A percentile compares a stretch with the other conserved stretches of the same genome.
Conservation (phyloP, 2,113 vertebrate genomes). For the Bucco capensis region DNA sequence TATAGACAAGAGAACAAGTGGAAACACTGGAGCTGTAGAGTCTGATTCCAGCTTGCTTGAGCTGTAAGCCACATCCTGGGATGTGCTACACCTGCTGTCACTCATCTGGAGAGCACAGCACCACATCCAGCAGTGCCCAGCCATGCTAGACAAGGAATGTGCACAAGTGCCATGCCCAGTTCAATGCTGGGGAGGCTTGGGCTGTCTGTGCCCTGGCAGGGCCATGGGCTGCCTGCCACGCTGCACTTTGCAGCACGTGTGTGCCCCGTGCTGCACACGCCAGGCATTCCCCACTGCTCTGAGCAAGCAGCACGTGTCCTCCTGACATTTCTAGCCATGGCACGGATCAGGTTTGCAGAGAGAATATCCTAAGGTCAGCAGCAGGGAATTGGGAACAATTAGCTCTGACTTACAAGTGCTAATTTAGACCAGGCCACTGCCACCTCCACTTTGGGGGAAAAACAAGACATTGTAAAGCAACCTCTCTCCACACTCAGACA, state of each 20-base stretch:
- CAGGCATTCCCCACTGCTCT: neutral
- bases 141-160: neutral
- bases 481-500: neutral
- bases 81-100: neutral
- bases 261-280: neutral
- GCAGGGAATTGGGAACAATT: neutral
- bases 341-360: neutral
- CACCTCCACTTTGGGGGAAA: neutral
- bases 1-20: neutral
- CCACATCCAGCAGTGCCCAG: neutral
- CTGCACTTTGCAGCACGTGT: neutral
- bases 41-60: neutral
- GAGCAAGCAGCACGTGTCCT: neutral
- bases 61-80: neutral
- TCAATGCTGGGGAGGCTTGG: neutral
- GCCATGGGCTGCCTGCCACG: neutral
- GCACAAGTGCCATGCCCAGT: neutral
- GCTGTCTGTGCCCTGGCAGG: neutral
- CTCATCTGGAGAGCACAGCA: neutral
- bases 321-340: neutral
- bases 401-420: neutral
- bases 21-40: neutral
- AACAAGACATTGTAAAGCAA: neutral
- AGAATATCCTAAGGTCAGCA: neutral
- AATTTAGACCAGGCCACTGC: neutral